Evolutionary conservation across 2,113 vertebrate species (phyloP), one percentile per base, ranked within the genome.

Genomic region (Phrynocephalus versicolor): DNA sequence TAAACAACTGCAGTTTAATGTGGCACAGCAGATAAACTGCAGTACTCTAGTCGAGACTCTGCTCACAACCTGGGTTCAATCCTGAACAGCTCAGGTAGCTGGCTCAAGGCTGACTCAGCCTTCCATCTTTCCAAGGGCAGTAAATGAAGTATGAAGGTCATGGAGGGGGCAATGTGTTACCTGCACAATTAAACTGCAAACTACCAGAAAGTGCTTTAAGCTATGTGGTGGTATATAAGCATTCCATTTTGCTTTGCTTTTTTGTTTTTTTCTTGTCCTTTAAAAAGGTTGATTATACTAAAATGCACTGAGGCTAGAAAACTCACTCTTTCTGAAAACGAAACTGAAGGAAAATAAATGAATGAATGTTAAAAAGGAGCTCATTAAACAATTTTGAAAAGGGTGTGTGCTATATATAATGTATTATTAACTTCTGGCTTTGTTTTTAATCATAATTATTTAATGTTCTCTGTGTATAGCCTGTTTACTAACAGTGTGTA

Each of bases 311-410:
- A 79, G 35, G 15, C 67, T 19, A n/a, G 30, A 30, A 27, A 62
- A 51, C 30, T 0, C 51, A 51, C 16, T 0, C 30, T 0, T 75
- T 75, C 16, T 0, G 25, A 64, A 88, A 84, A 77, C 71, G 4
- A 21, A 62, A 84, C 0, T 15, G 13, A 45, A 83, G 39, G 6
- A 80, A 77, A 91, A 91, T 64, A 0, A 10, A 5, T 35, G 57
- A 51, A 51, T 51, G 45, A 6, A 51, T 23, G 27, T n/a, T 37
- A 33, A 33, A 79, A 67, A 10, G n/a, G 85, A 70, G 16, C 45
- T 51, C 45, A 37, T 51, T 51, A 30, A 33, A n/a, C 64, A 23
- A 85, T 39, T 30, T 41, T 0, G 0, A 75, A 88, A 69, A 60
- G 30, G 37, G 86, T 62, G 58, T 18, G 69, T 51, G 0, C 19